phyloP scores from a whole-genome alignment of 2,888 invertebrate species.

The Cyclophora albipunctata region DNA sequence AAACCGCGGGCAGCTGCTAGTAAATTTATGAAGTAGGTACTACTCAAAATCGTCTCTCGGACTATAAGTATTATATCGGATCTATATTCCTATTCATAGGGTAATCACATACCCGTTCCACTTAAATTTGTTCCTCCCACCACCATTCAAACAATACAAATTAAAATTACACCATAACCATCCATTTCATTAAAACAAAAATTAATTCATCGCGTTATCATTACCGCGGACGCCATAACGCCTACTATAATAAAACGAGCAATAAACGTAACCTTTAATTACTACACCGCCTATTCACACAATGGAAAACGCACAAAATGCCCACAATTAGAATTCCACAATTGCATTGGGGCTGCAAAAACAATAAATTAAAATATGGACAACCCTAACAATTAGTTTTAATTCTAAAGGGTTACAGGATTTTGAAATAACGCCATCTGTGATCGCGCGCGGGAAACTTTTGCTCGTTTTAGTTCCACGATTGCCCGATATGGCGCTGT shows the following conservation, averaged over 20 bases:
- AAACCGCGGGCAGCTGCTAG: too few species aligned
- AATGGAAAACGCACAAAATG: conserved; percentile 22
- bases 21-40: too few species aligned
- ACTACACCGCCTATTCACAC: conserved; percentile 21
- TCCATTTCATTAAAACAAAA: too few species aligned
- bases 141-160: too few species aligned
- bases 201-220: too few species aligned
- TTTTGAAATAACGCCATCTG: conserved; percentile 51
- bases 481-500: conserved; percentile 34
- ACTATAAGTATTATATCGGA: too few species aligned
- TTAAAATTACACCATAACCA: too few species aligned
- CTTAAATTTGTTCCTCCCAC: too few species aligned
- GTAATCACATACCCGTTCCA: too few species aligned
- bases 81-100: too few species aligned
- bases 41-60: too few species aligned
- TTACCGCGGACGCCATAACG: conserved; percentile 21
- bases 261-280: conserved; percentile 45
- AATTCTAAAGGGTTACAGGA: conserved; percentile 34
- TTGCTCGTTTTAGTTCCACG: conserved; percentile 40
- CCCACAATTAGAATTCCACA: conserved; percentile 28
- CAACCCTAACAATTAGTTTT: conserved; percentile 36
- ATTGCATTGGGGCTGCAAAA: conserved; percentile 23
- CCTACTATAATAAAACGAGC: conserved; percentile 39
- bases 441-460: conserved; percentile 27
- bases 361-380: conserved; percentile 50